Base-by-base conservation (phyloP, 1,140 invertebrate genomes). In the Elymnias hypermnestra region DNA sequence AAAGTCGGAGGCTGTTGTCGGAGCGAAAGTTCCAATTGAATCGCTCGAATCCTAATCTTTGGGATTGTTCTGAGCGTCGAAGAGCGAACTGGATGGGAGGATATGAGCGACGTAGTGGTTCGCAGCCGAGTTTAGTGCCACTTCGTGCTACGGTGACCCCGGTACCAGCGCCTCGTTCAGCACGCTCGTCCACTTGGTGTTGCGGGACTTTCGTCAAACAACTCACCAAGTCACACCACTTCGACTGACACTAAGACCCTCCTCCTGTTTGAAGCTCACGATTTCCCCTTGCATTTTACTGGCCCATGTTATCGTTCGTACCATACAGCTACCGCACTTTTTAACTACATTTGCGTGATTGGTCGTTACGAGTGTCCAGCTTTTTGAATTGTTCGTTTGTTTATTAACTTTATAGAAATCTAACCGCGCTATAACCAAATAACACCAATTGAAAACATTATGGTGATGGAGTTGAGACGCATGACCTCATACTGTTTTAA, bases 171-270 rank as follows among this genome's bases (percentile, higher is more conserved):
- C 36, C 87, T 2, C 87, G 87, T 57, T 85, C 87, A 12, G 78
- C 86, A 12, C 76, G 89, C 33, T 89, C 89, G 33, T 89, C 89
- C 43, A 90, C 89, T 4, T 90, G 89, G 89, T 90, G 89, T 63
- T 90, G 89, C 63, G 89, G 88, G 44, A 87, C 87, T 15, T 89
- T 90, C 66, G 87, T 90, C 47, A 87, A 88, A 58, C 89, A 89
- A 48, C 74, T 90, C 52, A 87, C 87, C 41, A 89, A 89, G 66
- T 88, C 89, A 4, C 89, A 90, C 48, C 89, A 90, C 72, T 87
- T 90, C 57, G 89, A 90, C 68, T 88, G 82, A 86, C 87, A 72
- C 35, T 72, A 68, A 68, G 19, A 18, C 7, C 12, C 19, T 53
- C 25, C 26, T 35, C 43, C 28, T 12, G 39, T 28, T 40, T 46